Evolutionary conservation across 2,888 invertebrate species (phyloP).

Genomic region (Andrena hattorfiana): DNA sequence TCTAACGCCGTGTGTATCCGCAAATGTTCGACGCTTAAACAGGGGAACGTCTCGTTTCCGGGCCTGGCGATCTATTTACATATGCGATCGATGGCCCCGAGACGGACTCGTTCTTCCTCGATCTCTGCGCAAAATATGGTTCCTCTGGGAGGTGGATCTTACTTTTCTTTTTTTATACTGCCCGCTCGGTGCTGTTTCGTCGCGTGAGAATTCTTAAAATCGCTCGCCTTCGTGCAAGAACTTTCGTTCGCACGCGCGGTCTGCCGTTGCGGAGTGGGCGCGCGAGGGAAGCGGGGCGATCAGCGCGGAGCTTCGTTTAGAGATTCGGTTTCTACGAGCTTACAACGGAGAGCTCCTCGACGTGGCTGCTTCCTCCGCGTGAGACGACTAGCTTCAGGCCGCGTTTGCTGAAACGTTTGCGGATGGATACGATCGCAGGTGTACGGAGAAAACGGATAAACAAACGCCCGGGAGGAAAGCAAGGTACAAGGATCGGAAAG

Average conservation of each 20-base stretch:
- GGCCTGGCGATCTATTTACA: neutral
- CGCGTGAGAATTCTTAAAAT: conserved; percentile 1
- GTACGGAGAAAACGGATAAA: conserved; percentile 53
- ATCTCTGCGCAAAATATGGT: conserved; percentile 41
- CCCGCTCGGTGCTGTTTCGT: conserved; percentile 23
- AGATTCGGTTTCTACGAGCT: neutral
- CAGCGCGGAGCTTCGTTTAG: neutral
- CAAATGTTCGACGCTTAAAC: conserved; percentile 60
- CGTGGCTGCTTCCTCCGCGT: conserved; percentile 32
- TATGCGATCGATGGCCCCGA: neutral
- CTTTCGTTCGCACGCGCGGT: conserved; percentile 11
- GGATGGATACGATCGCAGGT: conserved; percentile 69
- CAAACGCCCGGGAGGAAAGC: conserved; percentile 71
- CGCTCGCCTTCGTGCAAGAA: neutral
- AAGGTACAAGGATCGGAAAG: conserved; percentile 63
- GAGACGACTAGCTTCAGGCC: conserved; percentile 13
- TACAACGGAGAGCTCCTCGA: neutral
- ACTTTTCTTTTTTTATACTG: neutral
- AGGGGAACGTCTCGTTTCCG: neutral
- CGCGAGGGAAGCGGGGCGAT: conserved; percentile 14
- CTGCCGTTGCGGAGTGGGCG: conserved; percentile 23
- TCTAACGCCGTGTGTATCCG: conserved; percentile 67
- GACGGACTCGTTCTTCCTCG: conserved; percentile 9
- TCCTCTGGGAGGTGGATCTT: conserved; percentile 24
- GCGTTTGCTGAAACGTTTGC: conserved; percentile 58